Evolutionary conservation across 2,113 vertebrate species (phyloP).

Genomic region (Ceratotherium simum): DNA sequence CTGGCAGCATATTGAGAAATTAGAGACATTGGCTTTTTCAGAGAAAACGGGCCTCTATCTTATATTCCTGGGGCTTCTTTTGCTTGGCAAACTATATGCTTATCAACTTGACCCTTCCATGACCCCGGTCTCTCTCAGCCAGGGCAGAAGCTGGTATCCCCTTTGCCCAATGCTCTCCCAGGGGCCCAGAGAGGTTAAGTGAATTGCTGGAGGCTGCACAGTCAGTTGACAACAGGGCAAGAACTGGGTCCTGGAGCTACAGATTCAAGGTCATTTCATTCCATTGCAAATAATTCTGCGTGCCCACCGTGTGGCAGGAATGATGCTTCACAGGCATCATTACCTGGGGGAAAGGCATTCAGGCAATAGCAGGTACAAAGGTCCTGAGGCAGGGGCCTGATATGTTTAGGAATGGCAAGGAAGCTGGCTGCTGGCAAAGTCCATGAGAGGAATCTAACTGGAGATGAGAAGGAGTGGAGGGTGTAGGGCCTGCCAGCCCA

Average conservation of each 20-base stretch:
- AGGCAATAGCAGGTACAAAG: neutral
- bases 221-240: neutral
- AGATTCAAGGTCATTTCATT: neutral
- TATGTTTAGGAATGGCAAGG: neutral
- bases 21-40: slow-evolving; percentile 77
- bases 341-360: neutral
- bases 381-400: neutral
- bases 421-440: neutral
- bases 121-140: neutral
- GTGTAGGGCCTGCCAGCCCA: no score
- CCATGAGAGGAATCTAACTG: no score
- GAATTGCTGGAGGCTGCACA: slow-evolving; percentile 34
- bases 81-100: slow-evolving; percentile 21
- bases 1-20: slow-evolving; percentile 73
- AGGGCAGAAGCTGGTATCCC: neutral
- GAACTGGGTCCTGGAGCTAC: neutral
- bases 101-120: slow-evolving; percentile 57
- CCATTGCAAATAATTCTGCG: neutral
- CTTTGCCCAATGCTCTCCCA: neutral
- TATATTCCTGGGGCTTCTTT: slow-evolving; percentile 35
- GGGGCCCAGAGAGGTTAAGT: slow-evolving; percentile 25
- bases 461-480: no score
- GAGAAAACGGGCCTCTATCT: slow-evolving; percentile 42
- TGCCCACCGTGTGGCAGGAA: neutral
- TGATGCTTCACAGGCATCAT: neutral